Evolutionary conservation across 2,888 invertebrate species (phyloP), one percentile per base, ranked within the genome.

Genomic region (Zaprionus obscuricornis): DNA sequence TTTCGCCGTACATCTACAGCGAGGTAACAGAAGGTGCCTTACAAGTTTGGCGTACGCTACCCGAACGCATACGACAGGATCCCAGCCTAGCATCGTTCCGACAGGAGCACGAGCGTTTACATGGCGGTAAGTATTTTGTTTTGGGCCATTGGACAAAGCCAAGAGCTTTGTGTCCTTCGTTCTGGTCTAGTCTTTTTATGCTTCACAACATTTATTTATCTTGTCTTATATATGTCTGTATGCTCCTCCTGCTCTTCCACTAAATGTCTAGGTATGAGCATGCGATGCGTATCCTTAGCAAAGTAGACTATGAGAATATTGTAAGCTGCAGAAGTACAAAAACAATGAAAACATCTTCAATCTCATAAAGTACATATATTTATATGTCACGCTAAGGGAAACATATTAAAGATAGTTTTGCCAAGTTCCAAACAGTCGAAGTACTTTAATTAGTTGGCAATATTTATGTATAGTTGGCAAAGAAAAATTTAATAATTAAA

Each of bases 41-140:
- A 74, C 93, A 93, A 74, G 92, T 94, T 46, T 94, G 94, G 94
- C 89, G 92, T 68, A 92, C 92, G 47, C 88, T 94, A 17, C 94
- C 94, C 0, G 93, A 94, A 74, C 92, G 92, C 65, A 93, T 94
- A 87, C 93, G 93, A 72, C 91, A 92, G 73, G 94, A 94, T 87
- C 94, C 94, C 0, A 92, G 92, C 20, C 87, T 94, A 75, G 93
- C 93, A 36, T 92, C 92, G 3, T 94, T 94, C 79, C 90, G 88
- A 10, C 89, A 90, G 76, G 90, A 90, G 75, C 89, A 90, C 74
- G 90, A 90, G 74, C 88, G 90, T 34, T 66, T 90, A 55, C 90
- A 89, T 70, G 89, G 90, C 86, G 88, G 89, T 89, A 75, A 88
- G 88, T 86, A 20, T 42, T 34, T 42, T 27, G 27, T 27, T 3